Evolutionary conservation across 1,140 invertebrate genomes (phyloP).

Genomic region (Metaphire vulgaris): DNA sequence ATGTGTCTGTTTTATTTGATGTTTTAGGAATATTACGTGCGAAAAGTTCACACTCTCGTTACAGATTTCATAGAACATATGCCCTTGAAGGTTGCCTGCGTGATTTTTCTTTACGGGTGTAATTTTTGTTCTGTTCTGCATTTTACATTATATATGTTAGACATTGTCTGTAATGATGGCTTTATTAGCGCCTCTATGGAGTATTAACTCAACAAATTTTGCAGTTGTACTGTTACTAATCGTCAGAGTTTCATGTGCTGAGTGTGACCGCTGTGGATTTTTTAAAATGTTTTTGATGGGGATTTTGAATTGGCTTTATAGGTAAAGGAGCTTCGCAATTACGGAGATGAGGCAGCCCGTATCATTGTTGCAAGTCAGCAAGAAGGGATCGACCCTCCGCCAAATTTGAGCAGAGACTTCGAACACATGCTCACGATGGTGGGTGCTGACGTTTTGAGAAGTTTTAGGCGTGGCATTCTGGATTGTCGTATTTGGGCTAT

Average conservation of each 20-base stretch:
- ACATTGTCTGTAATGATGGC: too few species aligned
- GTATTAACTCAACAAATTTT: too few species aligned
- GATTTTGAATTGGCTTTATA: too few species aligned
- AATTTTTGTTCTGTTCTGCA: background rate
- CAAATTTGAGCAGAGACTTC: constrained; percentile 69
- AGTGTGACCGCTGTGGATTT: too few species aligned
- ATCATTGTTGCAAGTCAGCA: constrained; percentile 67
- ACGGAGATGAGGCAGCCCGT: constrained; percentile 80
- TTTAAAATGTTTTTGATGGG: too few species aligned
- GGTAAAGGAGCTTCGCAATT: constrained; percentile 69
- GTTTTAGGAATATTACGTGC: constrained; percentile 67
- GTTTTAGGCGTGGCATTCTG: constrained; percentile 25
- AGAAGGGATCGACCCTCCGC: constrained; percentile 73
- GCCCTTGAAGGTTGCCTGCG: constrained; percentile 67
- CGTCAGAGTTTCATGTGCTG: too few species aligned
- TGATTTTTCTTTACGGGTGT: background rate
- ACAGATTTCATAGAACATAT: constrained; percentile 88
- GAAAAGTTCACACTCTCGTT: constrained; percentile 74
- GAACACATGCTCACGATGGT: constrained; percentile 69
- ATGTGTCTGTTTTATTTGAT: too few species aligned
- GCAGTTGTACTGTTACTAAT: too few species aligned
- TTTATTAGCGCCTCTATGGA: too few species aligned
- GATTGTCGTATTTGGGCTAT: too few species aligned
- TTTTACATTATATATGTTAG: too few species aligned
- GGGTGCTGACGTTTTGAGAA: constrained; percentile 26